Evolutionary conservation across 2,797 vertebrate species (phyloP).

Genomic region (Miichthys miiuy): DNA sequence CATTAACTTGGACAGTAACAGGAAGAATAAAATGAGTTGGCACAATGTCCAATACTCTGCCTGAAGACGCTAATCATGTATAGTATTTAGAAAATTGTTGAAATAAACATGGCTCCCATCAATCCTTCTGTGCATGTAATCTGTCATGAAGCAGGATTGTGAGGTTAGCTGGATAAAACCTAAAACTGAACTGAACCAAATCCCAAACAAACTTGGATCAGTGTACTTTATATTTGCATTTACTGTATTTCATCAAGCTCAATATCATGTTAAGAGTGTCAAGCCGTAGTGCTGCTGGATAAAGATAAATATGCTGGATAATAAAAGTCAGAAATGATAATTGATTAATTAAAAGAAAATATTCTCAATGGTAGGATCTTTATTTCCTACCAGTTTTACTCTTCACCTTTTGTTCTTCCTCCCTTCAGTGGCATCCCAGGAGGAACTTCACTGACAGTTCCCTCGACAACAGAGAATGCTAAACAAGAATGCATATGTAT

Average conservation of each 20-base stretch:
- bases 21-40: not conserved
- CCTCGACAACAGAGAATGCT: slow-evolving; percentile 24
- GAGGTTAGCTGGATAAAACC: not conserved
- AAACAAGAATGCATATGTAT: slow-evolving; percentile 68
- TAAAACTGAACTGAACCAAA: too few relatives aligned
- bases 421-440: slow-evolving; percentile 17
- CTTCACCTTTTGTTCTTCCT: slow-evolving; percentile 47
- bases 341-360: too few relatives aligned
- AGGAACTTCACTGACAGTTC: slow-evolving; percentile 41
- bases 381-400: slow-evolving; percentile 13
- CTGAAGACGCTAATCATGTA: not conserved
- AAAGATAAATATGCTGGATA: not conserved
- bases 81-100: not conserved
- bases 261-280: not conserved
- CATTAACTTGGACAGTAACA: not conserved
- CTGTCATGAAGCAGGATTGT: too few relatives aligned
- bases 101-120: too few relatives aligned
- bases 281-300: too few relatives aligned
- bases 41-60: not conserved
- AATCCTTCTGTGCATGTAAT: too few relatives aligned
- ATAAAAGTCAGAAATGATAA: not conserved
- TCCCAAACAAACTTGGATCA: too few relatives aligned
- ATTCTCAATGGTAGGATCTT: not conserved
- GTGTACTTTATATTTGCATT: too few relatives aligned
- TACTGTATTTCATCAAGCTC: too few relatives aligned